A percentile compares a stretch with the other conserved stretches of the same genome.
Conservation (phyloP, 2,888 invertebrate species). For the Anthophora plumipes region DNA sequence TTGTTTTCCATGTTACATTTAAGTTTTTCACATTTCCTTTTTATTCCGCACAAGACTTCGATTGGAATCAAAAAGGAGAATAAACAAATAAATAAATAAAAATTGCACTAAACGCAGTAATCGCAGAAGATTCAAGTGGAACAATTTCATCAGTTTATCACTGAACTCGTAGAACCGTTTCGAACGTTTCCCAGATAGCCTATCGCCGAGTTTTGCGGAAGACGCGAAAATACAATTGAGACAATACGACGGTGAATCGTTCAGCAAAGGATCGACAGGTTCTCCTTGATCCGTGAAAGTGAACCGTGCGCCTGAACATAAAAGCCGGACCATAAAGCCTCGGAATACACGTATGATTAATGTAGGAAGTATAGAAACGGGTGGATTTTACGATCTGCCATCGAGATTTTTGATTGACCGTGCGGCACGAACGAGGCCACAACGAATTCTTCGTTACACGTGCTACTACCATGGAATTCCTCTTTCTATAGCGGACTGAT, state of each 20-base stretch:
- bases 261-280: conserved; percentile 49
- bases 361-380: conserved; percentile 50
- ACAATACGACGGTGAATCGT: conserved; percentile 45
- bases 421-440: conserved; percentile 18
- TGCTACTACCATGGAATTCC: conserved; percentile 51
- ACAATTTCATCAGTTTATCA: not conserved
- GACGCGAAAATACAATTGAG: conserved; percentile 46
- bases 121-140: not conserved
- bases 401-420: conserved; percentile 49
- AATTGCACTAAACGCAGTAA: no score
- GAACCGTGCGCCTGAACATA: conserved; percentile 36
- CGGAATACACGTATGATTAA: conserved; percentile 63
- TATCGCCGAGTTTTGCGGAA: conserved; percentile 8
- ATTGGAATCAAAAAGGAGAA: no score
- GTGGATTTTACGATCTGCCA: conserved; percentile 63
- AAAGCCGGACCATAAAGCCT: conserved; percentile 44
- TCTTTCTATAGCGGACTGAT: conserved; percentile 44
- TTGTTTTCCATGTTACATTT: no score
- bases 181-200: conserved; percentile 17
- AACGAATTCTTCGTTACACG: conserved; percentile 43
- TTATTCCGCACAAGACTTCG: no score
- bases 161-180: no score
- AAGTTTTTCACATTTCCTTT: no score
- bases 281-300: conserved; percentile 65
- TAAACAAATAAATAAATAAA: no score